Base-by-base conservation (phyloP, 2,113 vertebrate genomes). In the Entelurus aequoreus region DNA sequence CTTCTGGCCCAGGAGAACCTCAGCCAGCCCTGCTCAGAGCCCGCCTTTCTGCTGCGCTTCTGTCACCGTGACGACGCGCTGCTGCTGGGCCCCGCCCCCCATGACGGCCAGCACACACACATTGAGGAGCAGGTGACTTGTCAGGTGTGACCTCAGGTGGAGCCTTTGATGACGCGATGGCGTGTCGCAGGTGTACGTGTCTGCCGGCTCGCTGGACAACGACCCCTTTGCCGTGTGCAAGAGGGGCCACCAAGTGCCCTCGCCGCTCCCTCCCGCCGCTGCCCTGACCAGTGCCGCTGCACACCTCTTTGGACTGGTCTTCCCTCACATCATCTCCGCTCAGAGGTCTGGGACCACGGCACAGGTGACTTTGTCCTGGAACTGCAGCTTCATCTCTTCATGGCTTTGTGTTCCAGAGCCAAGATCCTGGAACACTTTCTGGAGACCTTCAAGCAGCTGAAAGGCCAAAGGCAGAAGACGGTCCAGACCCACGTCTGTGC, bases 51-150 rank as follows among this genome's bases (percentile, higher is more conserved):
- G 84, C 93, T 91, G 7, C 68, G 90, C 0, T 88, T 95, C 67
- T 97, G 94, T 87, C 91, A 94, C 76, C 84, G 62, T 10, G 90
- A 90, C 12, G 95, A 98, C 80, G 86, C 94, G 53, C 70, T 89
- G 58, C 87, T 96, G 70, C 74, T 94, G 0, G 90, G 92, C 68
- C 90, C 92, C 44, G 88, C 88, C 50, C 76, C 92, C 19, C 90
- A 90, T 42, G 90, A 93, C 62, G 89, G 87, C 52, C 91, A 93
- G 75, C 93, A 93, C 65, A 79, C 85, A 76, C 94, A 92, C 88
- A 92, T 95, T 0, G 94, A 97, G 81, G 93, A 96, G 49, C 93
- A 97, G 94, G 96, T 96, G 66, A 65, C 0, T n/a, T 35, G 8
- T 54, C 10, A 5, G 13, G 10, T 1, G 4, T 13, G 8, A 11